phyloP scores from a whole-genome alignment of 2,888 invertebrate genomes.

The Diadegma fenestrale region DNA sequence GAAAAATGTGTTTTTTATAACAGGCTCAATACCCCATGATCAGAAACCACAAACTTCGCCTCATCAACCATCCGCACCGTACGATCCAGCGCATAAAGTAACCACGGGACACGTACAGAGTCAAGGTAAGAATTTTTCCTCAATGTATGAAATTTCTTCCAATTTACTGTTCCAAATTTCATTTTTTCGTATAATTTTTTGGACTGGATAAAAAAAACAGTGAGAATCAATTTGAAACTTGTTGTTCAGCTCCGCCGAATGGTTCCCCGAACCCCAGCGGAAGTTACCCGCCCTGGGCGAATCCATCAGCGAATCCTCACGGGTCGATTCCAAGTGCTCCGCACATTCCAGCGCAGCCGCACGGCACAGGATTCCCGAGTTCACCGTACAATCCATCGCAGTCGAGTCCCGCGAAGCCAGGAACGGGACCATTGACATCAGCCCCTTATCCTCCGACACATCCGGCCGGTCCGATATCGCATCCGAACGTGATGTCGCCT shows the following conservation, averaged over 20 bases:
- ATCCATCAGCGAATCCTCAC: constrained; percentile 52
- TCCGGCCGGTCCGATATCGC: constrained; percentile 57
- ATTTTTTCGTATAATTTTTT: neutral
- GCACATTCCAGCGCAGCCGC: constrained; percentile 9
- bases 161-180: neutral
- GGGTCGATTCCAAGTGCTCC: constrained; percentile 22
- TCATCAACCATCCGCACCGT: constrained; percentile 57
- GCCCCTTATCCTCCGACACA: constrained; percentile 60
- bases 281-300: constrained; percentile 64
- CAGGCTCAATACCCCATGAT: constrained; percentile 40
- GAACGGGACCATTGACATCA: constrained; percentile 19
- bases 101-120: constrained; percentile 46
- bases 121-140: constrained; percentile 15
- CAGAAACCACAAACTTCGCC: constrained; percentile 42
- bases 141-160: neutral
- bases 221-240: neutral
- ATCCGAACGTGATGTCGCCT: constrained; percentile 17
- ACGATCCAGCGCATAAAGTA: constrained; percentile 46
- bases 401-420: constrained; percentile 9
- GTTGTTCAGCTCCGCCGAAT: constrained; percentile 24
- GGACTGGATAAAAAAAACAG: neutral
- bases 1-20: neutral
- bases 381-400: constrained; percentile 20
- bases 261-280: constrained; percentile 26
- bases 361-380: constrained; percentile 22